A percentile compares a stretch with the other conserved stretches of the same genome.
These are phyloP conservation scores for Taenaris catops DNA, from an alignment of 2,888 invertebrate species.

Conservation along the genomic window DNA sequence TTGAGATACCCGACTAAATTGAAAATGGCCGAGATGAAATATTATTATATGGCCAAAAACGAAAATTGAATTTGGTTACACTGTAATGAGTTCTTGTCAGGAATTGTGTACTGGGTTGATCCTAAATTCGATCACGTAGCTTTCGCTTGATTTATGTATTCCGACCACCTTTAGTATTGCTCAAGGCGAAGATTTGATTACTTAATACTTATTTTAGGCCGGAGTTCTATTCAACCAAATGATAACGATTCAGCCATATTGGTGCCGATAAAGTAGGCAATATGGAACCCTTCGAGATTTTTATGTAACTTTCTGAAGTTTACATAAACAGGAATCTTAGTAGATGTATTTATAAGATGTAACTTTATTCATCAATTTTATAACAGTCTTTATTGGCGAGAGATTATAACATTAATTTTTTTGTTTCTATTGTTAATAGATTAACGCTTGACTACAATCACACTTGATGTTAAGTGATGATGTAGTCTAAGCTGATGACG, in stretches of 20 bases:
- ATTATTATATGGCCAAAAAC: constrained; percentile 60
- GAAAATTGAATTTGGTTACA: constrained; percentile 74
- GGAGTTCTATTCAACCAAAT: constrained; percentile 44
- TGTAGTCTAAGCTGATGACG: too few relatives aligned
- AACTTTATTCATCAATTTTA: too few relatives aligned
- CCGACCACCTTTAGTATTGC: constrained; percentile 58
- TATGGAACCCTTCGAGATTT: too few relatives aligned
- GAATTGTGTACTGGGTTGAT: constrained; percentile 63
- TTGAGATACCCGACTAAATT: constrained; percentile 32
- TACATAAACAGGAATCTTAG: too few relatives aligned
- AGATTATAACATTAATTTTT: too few relatives aligned
- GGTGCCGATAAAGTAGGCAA: constrained; percentile 19
- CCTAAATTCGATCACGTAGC: constrained; percentile 72
- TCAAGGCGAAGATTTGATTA: constrained; percentile 58
- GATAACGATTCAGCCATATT: constrained; percentile 43
- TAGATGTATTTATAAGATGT: too few relatives aligned
- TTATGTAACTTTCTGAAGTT: too few relatives aligned
- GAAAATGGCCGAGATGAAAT: constrained; percentile 50
- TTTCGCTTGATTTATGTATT: constrained; percentile 71
- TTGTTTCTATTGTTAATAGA: too few relatives aligned
- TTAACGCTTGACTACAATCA: too few relatives aligned
- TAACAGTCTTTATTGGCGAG: too few relatives aligned
- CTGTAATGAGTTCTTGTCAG: constrained; percentile 71
- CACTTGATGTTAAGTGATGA: too few relatives aligned
- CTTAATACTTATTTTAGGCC: constrained; percentile 41